Conservation (phyloP, 2,888 invertebrate species). For the Drosophila dives region DNA sequence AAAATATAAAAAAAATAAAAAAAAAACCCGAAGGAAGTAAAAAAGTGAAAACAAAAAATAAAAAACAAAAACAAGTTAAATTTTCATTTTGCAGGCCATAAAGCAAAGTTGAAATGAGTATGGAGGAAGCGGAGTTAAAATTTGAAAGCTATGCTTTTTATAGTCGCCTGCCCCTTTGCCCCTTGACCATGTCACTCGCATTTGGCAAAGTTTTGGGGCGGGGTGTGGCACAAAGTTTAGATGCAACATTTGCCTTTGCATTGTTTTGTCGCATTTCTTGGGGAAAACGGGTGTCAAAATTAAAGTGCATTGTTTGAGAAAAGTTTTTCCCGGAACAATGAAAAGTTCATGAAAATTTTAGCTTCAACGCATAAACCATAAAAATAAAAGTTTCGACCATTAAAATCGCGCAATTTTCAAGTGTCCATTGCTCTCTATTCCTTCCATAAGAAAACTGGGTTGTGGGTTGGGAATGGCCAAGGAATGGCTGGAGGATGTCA, state of each 20-base stretch:
- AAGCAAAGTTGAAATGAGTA: conserved; percentile 42
- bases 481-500: not conserved
- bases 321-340: conserved; percentile 78
- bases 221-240: conserved; percentile 70
- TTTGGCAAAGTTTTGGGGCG: conserved; percentile 73
- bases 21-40: not conserved
- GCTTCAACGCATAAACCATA: conserved; percentile 81
- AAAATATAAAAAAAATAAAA: not conserved
- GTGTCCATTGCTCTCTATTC: conserved; percentile 61
- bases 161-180: not conserved
- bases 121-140: conserved; percentile 37
- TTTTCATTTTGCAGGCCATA: conserved; percentile 56
- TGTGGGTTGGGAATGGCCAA: not conserved
- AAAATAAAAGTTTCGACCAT: conserved; percentile 78
- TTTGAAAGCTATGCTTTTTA: conserved; percentile 6
- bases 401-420: conserved; percentile 73
- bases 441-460: not conserved
- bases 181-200: conserved; percentile 60
- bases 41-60: conserved; percentile 1
- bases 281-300: conserved; percentile 43
- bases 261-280: conserved; percentile 65
- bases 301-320: conserved; percentile 78
- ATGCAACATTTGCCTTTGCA: conserved; percentile 76
- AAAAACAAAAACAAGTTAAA: conserved; percentile 20
- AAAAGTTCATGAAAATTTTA: conserved; percentile 80